A percentile compares a stretch with the other conserved stretches of the same genome.
Evolutionary conservation across 2,888 invertebrate species (phyloP).

Genomic region (Eumerus sabulonum): DNA sequence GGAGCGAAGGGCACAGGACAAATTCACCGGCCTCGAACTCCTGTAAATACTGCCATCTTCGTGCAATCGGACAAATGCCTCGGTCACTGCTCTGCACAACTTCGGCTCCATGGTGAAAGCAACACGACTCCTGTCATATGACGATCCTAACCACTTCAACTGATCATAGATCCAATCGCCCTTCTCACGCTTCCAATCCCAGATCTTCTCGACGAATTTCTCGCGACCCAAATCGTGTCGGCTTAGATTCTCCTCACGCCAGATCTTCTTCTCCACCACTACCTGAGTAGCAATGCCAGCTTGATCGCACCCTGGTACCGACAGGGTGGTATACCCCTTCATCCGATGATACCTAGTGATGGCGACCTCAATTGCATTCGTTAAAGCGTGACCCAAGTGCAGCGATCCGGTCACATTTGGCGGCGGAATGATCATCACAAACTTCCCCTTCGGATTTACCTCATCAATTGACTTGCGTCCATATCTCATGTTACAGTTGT

Average conservation of each 20-base stretch:
- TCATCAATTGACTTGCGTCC: constrained; percentile 85
- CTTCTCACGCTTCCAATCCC: constrained; percentile 96
- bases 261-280: constrained; percentile 97
- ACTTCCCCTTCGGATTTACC: constrained; percentile 88
- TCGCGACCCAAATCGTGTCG: constrained; percentile 97
- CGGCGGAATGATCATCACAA: constrained; percentile 98
- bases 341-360: constrained; percentile 96
- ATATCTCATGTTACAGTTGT: too few species aligned
- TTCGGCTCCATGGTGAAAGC: constrained; percentile 98
- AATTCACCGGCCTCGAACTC: constrained; percentile 96
- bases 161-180: constrained; percentile 89
- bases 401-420: constrained; percentile 98
- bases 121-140: constrained; percentile 96
- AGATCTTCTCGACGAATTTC: constrained; percentile 93
- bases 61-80: constrained; percentile 95
- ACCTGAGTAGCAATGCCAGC: constrained; percentile 99
- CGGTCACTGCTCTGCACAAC: constrained; percentile 91
- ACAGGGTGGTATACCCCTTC: constrained; percentile 94
- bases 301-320: constrained; percentile 99
- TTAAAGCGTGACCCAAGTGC: constrained; percentile 98
- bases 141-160: constrained; percentile 91
- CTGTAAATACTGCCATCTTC: constrained; percentile 94
- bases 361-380: constrained; percentile 96
- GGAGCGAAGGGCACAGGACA: constrained; percentile 97
- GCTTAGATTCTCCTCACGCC: constrained; percentile 91